These are phyloP conservation scores for Umimayanthus chanpuru DNA, from an alignment of 92 coral and sea anemone species.

Conservation along the genomic window DNA sequence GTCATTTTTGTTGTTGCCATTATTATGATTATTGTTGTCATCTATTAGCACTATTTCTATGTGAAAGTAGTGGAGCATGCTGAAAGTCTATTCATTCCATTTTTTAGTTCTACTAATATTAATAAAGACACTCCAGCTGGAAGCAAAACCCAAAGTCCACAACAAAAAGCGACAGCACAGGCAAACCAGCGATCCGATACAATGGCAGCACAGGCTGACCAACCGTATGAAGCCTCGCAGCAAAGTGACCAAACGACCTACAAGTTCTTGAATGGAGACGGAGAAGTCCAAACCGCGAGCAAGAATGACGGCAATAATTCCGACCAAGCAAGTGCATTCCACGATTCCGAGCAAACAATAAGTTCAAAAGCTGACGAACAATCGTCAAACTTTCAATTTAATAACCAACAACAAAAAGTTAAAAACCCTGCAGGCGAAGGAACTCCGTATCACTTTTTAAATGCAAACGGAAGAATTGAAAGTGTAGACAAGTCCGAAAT, in stretches of 20 bases:
- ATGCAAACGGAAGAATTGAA: slow-evolving; percentile 37
- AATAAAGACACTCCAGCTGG: neutral
- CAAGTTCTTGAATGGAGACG: slow-evolving; percentile 11
- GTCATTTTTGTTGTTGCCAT: too few relatives aligned
- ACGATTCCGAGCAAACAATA: neutral
- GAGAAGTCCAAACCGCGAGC: neutral
- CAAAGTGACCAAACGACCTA: slow-evolving; percentile 2
- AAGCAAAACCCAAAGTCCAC: neutral
- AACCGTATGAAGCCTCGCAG: neutral
- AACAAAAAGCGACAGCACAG: slow-evolving; percentile 3
- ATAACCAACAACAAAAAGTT: slow-evolving; percentile 3
- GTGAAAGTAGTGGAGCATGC: neutral
- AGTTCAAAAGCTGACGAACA: neutral
- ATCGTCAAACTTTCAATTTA: slow-evolving; percentile 1
- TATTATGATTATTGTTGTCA: too few relatives aligned
- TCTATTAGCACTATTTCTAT: too few relatives aligned
- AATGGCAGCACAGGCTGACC: neutral
- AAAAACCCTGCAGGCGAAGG: neutral
- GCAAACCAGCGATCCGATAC: neutral
- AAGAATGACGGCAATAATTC: slow-evolving; percentile 7
- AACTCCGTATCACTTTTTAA: slow-evolving; percentile 25
- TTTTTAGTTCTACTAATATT: neutral
- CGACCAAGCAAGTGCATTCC: neutral
- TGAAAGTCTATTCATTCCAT: neutral
- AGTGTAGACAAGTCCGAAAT: slow-evolving; percentile 25